These are phyloP conservation scores for Drosophila villosipedis DNA, from an alignment of 2,888 invertebrate genomes.

Conservation along the genomic window DNA sequence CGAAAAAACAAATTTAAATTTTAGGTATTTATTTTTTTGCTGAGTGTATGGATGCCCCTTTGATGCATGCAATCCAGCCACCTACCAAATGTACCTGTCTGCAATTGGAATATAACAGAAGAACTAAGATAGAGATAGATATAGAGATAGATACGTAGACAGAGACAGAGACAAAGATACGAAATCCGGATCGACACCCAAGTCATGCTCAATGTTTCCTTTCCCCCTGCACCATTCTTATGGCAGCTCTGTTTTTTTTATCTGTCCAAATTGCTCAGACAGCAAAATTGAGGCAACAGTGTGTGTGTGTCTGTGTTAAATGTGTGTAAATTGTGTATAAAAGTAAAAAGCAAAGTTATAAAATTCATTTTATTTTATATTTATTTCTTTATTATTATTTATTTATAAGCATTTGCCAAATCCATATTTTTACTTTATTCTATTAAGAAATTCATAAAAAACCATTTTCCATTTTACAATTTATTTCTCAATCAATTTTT, in stretches of 20 bases:
- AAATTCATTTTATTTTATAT: neutral
- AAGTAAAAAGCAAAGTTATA: neutral
- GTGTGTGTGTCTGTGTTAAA: neutral
- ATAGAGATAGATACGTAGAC: neutral
- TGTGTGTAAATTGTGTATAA: neutral
- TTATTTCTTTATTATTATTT: neutral
- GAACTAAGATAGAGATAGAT: neutral
- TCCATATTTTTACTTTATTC: neutral
- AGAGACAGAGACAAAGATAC: neutral
- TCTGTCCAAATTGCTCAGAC: neutral
- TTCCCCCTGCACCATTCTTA: neutral
- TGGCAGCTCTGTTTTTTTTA: neutral
- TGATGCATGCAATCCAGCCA: neutral
- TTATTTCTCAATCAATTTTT: neutral
- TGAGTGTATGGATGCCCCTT: neutral
- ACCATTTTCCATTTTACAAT: neutral
- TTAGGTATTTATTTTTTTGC: neutral
- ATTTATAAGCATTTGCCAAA: neutral
- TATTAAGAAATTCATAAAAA: neutral
- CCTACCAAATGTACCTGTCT: constrained; percentile 5
- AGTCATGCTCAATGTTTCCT: neutral
- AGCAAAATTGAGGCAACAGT: neutral
- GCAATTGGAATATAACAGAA: neutral
- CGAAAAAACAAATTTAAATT: neutral
- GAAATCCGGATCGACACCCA: neutral